These are phyloP conservation scores for Callopanchax toddi DNA, from an alignment of 2,113 vertebrate species.

Conservation along the genomic window DNA sequence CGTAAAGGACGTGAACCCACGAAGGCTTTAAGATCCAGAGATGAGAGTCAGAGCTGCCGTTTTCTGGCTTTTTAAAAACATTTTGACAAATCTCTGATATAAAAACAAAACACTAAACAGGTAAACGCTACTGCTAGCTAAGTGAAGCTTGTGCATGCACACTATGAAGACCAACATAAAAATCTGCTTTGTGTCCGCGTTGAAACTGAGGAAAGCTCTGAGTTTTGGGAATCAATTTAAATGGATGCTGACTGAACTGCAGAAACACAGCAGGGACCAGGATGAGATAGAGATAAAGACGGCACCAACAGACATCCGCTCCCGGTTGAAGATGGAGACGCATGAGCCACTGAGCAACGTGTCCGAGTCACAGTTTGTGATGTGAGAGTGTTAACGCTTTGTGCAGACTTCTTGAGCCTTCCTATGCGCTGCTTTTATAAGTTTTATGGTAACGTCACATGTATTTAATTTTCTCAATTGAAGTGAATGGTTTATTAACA, in stretches of 20 bases:
- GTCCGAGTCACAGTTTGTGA: conserved; percentile 5
- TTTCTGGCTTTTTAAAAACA: background rate
- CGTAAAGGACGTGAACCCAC: conserved; percentile 70
- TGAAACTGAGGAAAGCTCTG: conserved; percentile 16
- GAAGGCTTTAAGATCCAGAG: background rate
- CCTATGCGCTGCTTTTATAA: conserved; percentile 19
- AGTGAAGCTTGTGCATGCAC: too few species aligned
- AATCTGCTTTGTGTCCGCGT: conserved; percentile 3
- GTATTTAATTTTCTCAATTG: background rate
- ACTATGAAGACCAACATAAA: conserved; percentile 18
- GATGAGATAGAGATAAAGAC: too few species aligned
- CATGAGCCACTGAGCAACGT: conserved; percentile 4
- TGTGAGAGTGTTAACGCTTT: conserved; percentile 15
- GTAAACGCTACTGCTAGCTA: conserved; percentile 7
- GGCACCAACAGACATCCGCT: too few species aligned
- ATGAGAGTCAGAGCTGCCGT: background rate
- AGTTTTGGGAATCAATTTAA: conserved; percentile 44
- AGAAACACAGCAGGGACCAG: conserved; percentile 29
- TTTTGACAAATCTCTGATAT: conserved; percentile 28
- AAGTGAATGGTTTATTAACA: conserved; percentile 20
- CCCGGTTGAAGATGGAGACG: too few species aligned
- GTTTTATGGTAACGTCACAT: background rate
- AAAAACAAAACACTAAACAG: conserved; percentile 23
- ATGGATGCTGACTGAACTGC: conserved; percentile 14
- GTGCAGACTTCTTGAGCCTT: conserved; percentile 2